Conservation (phyloP, 2,888 invertebrate genomes). For the Lepidocyrtinus sp. region DNA sequence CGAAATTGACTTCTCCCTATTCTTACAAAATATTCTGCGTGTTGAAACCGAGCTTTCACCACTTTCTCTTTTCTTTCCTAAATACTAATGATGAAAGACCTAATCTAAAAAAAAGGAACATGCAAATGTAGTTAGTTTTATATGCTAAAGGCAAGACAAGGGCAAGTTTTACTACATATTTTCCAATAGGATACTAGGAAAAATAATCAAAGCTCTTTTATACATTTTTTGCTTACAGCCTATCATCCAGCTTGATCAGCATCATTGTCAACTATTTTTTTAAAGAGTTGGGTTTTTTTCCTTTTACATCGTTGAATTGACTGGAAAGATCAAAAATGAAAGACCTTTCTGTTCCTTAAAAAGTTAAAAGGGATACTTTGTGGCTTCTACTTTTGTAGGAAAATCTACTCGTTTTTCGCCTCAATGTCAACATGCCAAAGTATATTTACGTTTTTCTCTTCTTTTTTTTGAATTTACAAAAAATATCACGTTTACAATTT, state of each 20-base stretch:
- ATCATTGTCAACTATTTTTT: neutral
- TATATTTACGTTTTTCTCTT: no score
- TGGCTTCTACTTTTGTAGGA: no score
- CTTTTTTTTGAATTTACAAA: no score
- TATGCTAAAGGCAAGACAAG: neutral
- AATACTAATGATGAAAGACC: neutral
- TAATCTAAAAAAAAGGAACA: neutral
- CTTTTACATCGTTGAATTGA: no score
- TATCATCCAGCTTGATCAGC: neutral
- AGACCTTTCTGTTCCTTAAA: no score
- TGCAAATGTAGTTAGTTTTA: neutral
- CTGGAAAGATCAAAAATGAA: no score
- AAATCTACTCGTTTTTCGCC: no score
- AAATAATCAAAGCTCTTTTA: neutral
- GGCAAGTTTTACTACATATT: neutral
- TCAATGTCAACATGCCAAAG: no score
- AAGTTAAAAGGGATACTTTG: no score
- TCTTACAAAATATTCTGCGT: neutral
- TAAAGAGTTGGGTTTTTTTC: neutral
- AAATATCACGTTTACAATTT: no score
- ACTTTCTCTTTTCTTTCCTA: neutral
- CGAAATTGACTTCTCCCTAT: neutral
- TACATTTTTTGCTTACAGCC: neutral
- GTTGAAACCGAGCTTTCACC: neutral
- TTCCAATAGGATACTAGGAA: no score